A percentile compares a stretch with the other conserved stretches of the same genome.
These are phyloP conservation scores for Coregonus clupeaformis DNA, from an alignment of 2,113 vertebrate species.

Conservation along the genomic window DNA sequence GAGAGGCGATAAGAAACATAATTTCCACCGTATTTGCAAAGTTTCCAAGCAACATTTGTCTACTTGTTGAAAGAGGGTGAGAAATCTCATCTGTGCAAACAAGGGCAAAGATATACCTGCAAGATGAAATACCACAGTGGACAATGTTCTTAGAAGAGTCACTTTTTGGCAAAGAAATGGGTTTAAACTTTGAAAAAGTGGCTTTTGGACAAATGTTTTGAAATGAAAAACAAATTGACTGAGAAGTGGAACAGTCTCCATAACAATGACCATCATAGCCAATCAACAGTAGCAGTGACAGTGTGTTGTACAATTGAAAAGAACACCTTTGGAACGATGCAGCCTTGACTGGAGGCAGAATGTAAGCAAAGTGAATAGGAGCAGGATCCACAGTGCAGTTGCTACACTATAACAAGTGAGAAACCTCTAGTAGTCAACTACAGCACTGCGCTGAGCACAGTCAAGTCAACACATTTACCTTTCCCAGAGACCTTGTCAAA, in stretches of 20 bases:
- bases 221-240: too few species aligned
- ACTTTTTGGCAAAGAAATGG: neutral
- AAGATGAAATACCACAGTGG: conserved; percentile 32
- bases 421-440: too few species aligned
- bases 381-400: too few species aligned
- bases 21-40: conserved; percentile 62
- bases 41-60: conserved; percentile 53
- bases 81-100: conserved; percentile 39
- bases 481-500: too few species aligned
- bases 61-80: conserved; percentile 36
- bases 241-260: too few species aligned
- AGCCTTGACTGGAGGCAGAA: too few species aligned
- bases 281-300: neutral
- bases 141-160: neutral
- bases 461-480: too few species aligned
- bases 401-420: too few species aligned
- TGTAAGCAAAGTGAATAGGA: too few species aligned
- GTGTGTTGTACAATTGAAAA: neutral
- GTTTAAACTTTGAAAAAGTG: neutral
- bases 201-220: neutral
- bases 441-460: too few species aligned
- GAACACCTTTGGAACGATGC: too few species aligned
- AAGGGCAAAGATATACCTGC: conserved; percentile 37
- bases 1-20: conserved; percentile 57
- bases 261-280: neutral